phyloP scores from a whole-genome alignment of 2,797 vertebrate genomes.

The Lacerta bilineata region DNA sequence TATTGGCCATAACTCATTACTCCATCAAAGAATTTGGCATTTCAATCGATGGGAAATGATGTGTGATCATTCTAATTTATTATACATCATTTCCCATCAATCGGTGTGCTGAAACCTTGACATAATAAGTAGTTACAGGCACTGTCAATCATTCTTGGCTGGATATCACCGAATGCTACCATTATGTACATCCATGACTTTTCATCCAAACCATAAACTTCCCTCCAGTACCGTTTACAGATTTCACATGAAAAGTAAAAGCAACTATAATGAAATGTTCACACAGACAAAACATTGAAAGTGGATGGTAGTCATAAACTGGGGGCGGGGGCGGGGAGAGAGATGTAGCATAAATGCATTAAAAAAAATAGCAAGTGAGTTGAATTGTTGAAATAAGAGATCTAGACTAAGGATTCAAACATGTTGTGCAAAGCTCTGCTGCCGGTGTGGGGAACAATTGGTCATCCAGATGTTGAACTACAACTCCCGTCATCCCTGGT shows the following conservation, averaged over 20 bases:
- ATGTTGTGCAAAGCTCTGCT: not conserved
- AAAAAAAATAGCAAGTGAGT: not conserved
- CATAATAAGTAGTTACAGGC: slow-evolving; percentile 87
- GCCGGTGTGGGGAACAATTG: too few relatives aligned
- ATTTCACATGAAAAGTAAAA: slow-evolving; percentile 40
- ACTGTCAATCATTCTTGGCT: slow-evolving; percentile 86
- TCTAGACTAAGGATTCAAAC: slow-evolving; percentile 3
- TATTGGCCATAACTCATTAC: slow-evolving; percentile 88
- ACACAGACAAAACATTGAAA: slow-evolving; percentile 32
- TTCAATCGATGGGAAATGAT: slow-evolving; percentile 90
- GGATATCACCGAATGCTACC: slow-evolving; percentile 77
- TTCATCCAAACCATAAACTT: slow-evolving; percentile 75
- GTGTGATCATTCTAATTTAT: slow-evolving; percentile 91
- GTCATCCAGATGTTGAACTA: too few relatives aligned
- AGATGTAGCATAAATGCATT: not conserved
- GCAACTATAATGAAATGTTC: slow-evolving; percentile 27
- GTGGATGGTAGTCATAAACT: not conserved
- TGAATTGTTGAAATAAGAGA: not conserved
- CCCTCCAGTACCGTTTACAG: slow-evolving; percentile 60
- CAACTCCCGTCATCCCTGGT: too few relatives aligned
- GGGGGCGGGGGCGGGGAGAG: not conserved
- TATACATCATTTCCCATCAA: slow-evolving; percentile 89
- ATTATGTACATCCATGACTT: slow-evolving; percentile 78
- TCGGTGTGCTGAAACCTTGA: slow-evolving; percentile 84
- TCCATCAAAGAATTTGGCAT: slow-evolving; percentile 87